Evolutionary conservation across 2,797 vertebrate genomes (phyloP).

Genomic region (Alectoris magna): DNA sequence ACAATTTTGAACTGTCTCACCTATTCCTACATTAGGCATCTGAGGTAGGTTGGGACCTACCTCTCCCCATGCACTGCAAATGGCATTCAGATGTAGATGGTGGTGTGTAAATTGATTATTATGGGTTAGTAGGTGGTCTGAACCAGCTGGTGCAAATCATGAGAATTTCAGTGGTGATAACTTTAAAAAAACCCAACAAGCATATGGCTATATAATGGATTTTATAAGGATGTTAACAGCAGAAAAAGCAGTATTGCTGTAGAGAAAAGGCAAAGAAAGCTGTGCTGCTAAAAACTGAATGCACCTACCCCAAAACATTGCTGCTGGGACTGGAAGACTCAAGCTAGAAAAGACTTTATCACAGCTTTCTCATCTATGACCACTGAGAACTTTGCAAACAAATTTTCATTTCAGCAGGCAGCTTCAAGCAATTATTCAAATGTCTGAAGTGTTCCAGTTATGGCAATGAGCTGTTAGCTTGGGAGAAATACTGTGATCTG

Average conservation of each 20-base stretch:
- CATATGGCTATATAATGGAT: fast-evolving
- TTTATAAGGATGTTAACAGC: background rate
- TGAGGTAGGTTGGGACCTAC: background rate
- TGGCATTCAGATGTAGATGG: background rate
- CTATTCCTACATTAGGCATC: background rate
- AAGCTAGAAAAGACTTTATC: too few species aligned
- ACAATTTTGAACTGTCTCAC: background rate
- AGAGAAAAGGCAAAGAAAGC: background rate
- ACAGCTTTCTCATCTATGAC: too few species aligned
- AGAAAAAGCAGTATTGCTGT: background rate
- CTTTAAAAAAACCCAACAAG: background rate
- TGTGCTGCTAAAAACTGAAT: background rate
- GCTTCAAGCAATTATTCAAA: background rate
- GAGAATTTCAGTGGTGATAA: background rate
- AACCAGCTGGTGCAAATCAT: background rate
- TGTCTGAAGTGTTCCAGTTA: background rate
- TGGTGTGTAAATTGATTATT: background rate
- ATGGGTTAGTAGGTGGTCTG: background rate
- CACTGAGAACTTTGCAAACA: background rate
- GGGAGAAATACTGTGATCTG: background rate
- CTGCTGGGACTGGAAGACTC: background rate
- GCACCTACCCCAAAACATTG: background rate
- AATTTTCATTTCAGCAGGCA: background rate
- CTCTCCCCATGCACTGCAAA: background rate
- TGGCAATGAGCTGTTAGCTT: background rate